Evolutionary conservation across 2,888 invertebrate genomes (phyloP), one percentile per base, ranked within the genome.

Genomic region (Myopa tessellatipennis): DNA sequence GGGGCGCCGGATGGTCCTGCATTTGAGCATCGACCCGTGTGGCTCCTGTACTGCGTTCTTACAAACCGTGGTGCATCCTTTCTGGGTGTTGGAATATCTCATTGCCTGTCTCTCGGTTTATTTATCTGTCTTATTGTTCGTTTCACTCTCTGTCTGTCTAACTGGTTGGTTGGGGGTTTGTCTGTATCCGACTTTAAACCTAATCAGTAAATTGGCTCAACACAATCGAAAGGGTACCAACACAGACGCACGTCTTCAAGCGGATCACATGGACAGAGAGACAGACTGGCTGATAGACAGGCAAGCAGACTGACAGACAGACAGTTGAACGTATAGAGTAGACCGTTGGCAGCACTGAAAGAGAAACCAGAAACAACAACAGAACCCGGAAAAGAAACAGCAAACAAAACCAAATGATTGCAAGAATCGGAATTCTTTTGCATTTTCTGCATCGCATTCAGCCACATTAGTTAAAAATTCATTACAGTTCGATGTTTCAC

Each of bases 321-420:
- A 55, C 52, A n/a, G n/a, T 18, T 18, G n/a, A 34, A 58, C 55
- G 34, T 18, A 69, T 52, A 69, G n/a, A 52, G 2, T 26, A 26
- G 26, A 26, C 26, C 26, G 1, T 26, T 26, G 16, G 40, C 34
- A 69, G 26, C 50, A 50, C 18, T 26, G 60, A 34, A 52, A 58
- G 10, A 61, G 10, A 61, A 73, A 60, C 4, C 4, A 60, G 60
- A n/a, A 60, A 34, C 18, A 55, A 8, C 40, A 40, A 50, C 55
- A 26, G 14, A 73, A 65, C 65, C 52, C 55, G 70, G 18, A 78
- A 67, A 60, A 70, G 45, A 34, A 78, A 76, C 70, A 38, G 73
- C 52, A 74, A 34, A 18, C 18, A 72, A 55, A 70, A 70, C 38
- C 2, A 50, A 26, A 12, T 71, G 70, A 73, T 72, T 68, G 63